Evolutionary conservation across 2,888 invertebrate species (phyloP).

Genomic region (Coremacera marginata): DNA sequence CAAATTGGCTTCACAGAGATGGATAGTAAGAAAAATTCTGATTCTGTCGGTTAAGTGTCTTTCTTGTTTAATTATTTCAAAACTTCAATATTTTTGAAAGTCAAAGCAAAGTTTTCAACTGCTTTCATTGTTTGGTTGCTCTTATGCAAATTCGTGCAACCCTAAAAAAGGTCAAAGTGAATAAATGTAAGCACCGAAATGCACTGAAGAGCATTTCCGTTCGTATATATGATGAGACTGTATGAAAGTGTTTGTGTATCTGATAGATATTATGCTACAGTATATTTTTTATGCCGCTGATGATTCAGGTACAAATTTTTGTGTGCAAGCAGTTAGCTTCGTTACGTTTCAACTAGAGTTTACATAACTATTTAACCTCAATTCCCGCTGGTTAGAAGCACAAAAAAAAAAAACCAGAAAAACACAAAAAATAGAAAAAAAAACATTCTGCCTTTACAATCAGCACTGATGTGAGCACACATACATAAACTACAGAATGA

Average conservation of each 20-base stretch:
- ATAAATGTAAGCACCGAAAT: conserved; percentile 15
- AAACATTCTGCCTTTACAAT: conserved; percentile 24
- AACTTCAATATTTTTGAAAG: neutral
- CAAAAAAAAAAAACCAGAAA: neutral
- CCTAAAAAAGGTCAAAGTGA: neutral
- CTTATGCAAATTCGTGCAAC: neutral
- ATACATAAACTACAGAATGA: neutral
- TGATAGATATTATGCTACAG: neutral
- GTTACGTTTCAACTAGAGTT: conserved; percentile 25
- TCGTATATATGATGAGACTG: neutral
- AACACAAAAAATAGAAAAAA: neutral
- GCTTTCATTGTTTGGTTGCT: neutral
- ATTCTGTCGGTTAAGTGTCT: too few relatives aligned
- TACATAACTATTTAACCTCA: conserved; percentile 37
- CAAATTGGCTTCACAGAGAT: too few relatives aligned
- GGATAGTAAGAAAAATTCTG: too few relatives aligned
- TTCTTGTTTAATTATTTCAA: neutral
- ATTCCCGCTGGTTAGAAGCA: conserved; percentile 22
- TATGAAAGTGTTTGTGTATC: neutral
- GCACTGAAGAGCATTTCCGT: neutral
- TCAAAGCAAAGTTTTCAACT: neutral
- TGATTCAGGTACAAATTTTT: neutral
- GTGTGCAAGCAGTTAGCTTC: conserved; percentile 11
- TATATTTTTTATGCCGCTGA: too few relatives aligned
- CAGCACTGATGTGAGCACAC: neutral